phyloP scores from a whole-genome alignment of 1,140 invertebrate genomes.

The Acarapis woodi region DNA sequence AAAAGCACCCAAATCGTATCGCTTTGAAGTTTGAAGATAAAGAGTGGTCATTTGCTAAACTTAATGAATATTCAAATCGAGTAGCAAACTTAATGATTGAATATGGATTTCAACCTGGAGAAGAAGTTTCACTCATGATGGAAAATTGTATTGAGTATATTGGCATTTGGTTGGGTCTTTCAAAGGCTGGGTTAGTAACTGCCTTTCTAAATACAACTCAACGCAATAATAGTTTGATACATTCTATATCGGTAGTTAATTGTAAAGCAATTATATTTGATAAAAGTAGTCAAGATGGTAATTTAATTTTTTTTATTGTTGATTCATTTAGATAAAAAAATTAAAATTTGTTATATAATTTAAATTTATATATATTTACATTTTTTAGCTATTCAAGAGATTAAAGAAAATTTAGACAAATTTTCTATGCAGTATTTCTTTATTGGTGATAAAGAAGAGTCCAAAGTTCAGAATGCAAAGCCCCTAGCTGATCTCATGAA shows the following conservation, averaged over 20 bases:
- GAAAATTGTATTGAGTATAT: slow-evolving; percentile 52
- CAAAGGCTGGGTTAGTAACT: slow-evolving; percentile 16
- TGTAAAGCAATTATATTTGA: slow-evolving; percentile 15
- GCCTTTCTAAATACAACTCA: slow-evolving; percentile 16
- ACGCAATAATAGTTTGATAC: slow-evolving; percentile 12
- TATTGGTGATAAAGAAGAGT: slow-evolving; percentile 4
- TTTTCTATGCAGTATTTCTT: neutral
- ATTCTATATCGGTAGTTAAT: slow-evolving; percentile 15
- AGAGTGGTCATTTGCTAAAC: slow-evolving; percentile 41
- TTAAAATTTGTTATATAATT: no score
- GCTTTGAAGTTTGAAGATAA: slow-evolving; percentile 46
- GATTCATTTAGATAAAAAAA: slow-evolving; percentile 14
- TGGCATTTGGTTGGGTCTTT: slow-evolving; percentile 51
- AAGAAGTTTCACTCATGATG: slow-evolving; percentile 55
- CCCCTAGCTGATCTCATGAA: no score
- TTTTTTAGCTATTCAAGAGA: no score
- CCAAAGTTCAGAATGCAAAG: neutral
- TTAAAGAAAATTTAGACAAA: no score
- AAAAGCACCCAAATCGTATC: slow-evolving; percentile 40
- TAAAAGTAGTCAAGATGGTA: no score
- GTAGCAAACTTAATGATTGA: slow-evolving; percentile 42
- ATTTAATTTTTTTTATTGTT: no score
- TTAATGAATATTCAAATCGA: slow-evolving; percentile 41
- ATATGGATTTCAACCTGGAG: slow-evolving; percentile 32
- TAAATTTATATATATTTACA: neutral